Base-by-base conservation (phyloP, 2,888 invertebrate species). In the Diaperis boleti region DNA sequence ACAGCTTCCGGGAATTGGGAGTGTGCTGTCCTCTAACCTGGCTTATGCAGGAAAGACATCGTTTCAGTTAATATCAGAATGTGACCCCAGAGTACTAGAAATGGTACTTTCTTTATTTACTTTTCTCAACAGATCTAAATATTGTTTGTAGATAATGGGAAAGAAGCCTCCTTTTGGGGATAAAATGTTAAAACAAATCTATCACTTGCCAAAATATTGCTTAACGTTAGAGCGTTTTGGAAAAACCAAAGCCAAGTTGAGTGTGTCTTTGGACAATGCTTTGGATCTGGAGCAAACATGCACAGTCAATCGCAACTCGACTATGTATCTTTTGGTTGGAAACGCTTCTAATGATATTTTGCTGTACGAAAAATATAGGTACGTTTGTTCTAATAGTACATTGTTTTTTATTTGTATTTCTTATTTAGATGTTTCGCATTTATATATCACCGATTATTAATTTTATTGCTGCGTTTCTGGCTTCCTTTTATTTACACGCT, bases 61-160 rank as follows among this genome's bases (percentile, higher is more conserved):
- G 49, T 89, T 92, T 73, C 82, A 87, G 76, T 80, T 85, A 52
- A 78, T 92, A 17, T 83, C 85, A 62, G 85, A 87, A 66, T 85
- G 88, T 17, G 88, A 90, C 81, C 90, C 92, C 1, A 84, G 91
- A 72, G 89, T 91, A 73, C 82, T 93, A 69, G 92, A 92, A 83
- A 82, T 88, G 82, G 89, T 88, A 29, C 5, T 4, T 33, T 1
- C 11, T n/a, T 5, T 2, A 26, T 20, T 4, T 5, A 26, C 26
- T 26, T 5, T 26, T 2, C n/a, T 26, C n/a, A 8, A 8, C n/a
- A 26, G 6, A 26, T 26, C 6, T 3, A 26, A 26, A 2, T 1
- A n/a, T 5, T 26, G 26, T 26, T 63, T 49, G 3, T 70, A 91
- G 90, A 89, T 91, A 74, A 85, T 90, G 72, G 90, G 89, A 77